Conservation (phyloP, 64 coral and sea anemone species). For the Hydrozoanthus tunicans region DNA sequence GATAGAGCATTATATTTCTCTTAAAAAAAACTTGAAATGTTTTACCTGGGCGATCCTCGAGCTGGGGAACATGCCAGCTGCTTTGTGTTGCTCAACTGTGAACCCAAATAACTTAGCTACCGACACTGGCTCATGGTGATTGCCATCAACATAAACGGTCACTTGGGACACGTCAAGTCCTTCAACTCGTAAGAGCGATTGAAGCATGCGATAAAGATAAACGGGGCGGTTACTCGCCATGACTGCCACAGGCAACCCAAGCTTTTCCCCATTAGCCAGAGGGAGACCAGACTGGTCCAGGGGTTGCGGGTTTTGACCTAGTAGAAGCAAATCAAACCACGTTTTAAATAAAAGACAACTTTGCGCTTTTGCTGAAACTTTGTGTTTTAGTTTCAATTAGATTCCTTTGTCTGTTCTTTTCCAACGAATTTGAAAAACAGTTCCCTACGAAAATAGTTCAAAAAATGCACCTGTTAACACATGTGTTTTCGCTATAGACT, state of each 20-base stretch:
- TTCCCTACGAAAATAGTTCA: no score
- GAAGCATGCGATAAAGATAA: constrained; percentile 82
- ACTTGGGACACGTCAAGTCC: constrained; percentile 72
- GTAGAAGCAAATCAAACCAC: background rate
- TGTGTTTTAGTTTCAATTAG: no score
- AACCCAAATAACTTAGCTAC: constrained; percentile 68
- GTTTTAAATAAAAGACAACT: background rate
- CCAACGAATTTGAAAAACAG: no score
- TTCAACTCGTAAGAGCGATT: constrained; percentile 46
- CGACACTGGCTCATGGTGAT: constrained; percentile 60
- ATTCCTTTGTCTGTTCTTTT: no score
- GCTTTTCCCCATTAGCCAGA: constrained; percentile 49
- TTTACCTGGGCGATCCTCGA: constrained; percentile 48
- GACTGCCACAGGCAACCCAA: constrained; percentile 60
- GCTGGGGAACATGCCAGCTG: background rate
- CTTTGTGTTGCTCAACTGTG: constrained; percentile 33
- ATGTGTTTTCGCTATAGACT: no score
- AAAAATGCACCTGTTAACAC: no score
- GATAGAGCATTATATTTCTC: no score
- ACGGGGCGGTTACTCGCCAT: constrained; percentile 83
- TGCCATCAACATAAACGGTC: constrained; percentile 80
- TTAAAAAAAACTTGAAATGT: background rate
- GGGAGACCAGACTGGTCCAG: constrained; percentile 43
- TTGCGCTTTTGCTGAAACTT: no score
- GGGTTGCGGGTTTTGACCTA: constrained; percentile 53